Evolutionary conservation across 2,113 vertebrate genomes (phyloP).

Genomic region (Oostethus manadensis): DNA sequence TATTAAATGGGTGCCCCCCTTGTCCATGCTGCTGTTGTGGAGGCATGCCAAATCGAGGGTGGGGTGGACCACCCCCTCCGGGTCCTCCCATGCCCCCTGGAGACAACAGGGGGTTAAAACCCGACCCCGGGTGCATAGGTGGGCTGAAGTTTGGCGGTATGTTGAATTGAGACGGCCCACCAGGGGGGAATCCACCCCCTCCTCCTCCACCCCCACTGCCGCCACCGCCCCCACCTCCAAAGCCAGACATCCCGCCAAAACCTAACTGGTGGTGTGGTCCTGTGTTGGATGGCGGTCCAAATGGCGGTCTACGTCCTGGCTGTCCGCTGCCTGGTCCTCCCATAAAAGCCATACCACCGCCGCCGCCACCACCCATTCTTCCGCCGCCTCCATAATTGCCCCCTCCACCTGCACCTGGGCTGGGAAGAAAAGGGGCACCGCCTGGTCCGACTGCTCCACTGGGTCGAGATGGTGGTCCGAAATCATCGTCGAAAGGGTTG

Average conservation of each 20-base stretch:
- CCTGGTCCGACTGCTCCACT: constrained; percentile 69
- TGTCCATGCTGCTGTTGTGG: constrained; percentile 77
- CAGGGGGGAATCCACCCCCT: constrained; percentile 72
- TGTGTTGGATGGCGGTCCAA: constrained; percentile 71
- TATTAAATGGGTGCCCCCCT: constrained; percentile 75
- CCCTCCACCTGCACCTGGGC: constrained; percentile 73
- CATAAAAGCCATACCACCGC: constrained; percentile 66
- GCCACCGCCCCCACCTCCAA: constrained; percentile 68
- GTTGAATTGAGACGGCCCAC: constrained; percentile 78
- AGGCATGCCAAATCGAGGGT: constrained; percentile 74
- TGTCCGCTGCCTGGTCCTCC: constrained; percentile 68
- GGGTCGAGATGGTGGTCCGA: constrained; percentile 82
- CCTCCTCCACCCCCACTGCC: constrained; percentile 61
- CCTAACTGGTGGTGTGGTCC: constrained; percentile 85
- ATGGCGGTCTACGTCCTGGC: constrained; percentile 74
- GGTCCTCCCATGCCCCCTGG: constrained; percentile 74
- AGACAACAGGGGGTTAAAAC: constrained; percentile 91
- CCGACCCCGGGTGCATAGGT: constrained; percentile 81
- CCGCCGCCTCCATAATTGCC: constrained; percentile 66
- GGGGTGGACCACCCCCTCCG: constrained; percentile 71
- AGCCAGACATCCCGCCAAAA: constrained; percentile 78
- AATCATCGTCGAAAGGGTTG: constrained; percentile 97
- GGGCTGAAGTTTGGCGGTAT: constrained; percentile 92
- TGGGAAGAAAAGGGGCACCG: constrained; percentile 78
- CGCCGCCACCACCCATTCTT: constrained; percentile 65